Evolutionary conservation across 2,888 invertebrate genomes (phyloP).

Genomic region (Calliphora vomitoria): DNA sequence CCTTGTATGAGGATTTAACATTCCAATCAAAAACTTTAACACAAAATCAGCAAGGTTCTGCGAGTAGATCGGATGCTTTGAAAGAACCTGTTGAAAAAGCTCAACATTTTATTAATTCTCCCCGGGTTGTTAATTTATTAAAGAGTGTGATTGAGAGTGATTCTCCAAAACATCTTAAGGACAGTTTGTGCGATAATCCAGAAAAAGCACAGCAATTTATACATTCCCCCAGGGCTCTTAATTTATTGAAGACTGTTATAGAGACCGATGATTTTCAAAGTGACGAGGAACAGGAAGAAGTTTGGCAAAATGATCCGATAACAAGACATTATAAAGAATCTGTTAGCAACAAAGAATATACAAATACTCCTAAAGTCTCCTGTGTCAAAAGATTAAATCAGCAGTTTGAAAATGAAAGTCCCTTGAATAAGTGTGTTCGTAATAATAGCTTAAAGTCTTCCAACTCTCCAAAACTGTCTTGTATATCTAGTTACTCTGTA

Average conservation of each 20-base stretch:
- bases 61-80: too few species aligned
- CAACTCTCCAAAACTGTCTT: neutral
- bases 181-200: neutral
- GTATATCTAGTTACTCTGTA: neutral
- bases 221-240: constrained; percentile 26
- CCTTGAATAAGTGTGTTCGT: neutral
- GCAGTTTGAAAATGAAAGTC: neutral
- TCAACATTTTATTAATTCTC: constrained; percentile 18
- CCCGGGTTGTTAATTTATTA: constrained; percentile 16
- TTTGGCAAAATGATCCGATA: too few species aligned
- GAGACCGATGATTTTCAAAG: constrained; percentile 41
- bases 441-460: neutral
- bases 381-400: neutral
- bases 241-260: constrained; percentile 43
- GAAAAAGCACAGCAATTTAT: neutral
- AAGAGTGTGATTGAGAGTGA: constrained; percentile 47
- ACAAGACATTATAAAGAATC: too few species aligned
- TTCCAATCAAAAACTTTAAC: neutral
- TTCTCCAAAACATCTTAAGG: constrained; percentile 21
- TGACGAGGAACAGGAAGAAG: constrained; percentile 15
- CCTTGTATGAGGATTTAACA: constrained; percentile 37
- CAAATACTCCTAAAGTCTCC: neutral
- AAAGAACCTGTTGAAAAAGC: neutral
- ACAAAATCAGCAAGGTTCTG: neutral
- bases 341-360: neutral